Evolutionary conservation across 2,888 invertebrate species (phyloP), one percentile per base, ranked within the genome.

Genomic region (Catocala fraxini): DNA sequence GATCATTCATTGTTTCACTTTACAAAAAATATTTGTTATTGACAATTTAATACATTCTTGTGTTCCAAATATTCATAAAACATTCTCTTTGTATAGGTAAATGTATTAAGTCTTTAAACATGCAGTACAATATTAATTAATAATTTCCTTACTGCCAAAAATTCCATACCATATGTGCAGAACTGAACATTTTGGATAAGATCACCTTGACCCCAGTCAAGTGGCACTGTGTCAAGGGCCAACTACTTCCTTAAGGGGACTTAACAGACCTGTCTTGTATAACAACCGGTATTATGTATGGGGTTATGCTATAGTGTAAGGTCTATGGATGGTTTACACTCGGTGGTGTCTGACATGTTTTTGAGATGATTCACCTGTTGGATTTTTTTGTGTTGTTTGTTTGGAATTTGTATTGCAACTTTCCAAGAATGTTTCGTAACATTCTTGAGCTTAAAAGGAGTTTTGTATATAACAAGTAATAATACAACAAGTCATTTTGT

Each of bases 221-320:
- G 63, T 65, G 65, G 48, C 63, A 81, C 66, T 83, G 62, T 81
- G 83, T 82, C 85, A 85, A 83, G 83, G 81, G 78, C 73, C 68
- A 65, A 71, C 71, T 56, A 53, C 75, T 79, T 76, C 78, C 79
- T 68, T 68, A 77, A 75, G 68, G 65, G 66, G 70, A 68, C 56
- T 61, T 56, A 58, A 54, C 53, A 60, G 55, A 70, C 81, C 63
- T 63, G 75, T 77, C 58, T 76, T 67, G 33, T 25, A 56, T 56
- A 56, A 51, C 70, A 71, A 73, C 66, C n/a, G 25, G 67, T 65
- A 13, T 61, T 25, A 53, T 41, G 45, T 63, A 51, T 45, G 51
- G 59, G 54, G 15, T 52, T 63, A 63, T 67, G 41, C 71, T 65
- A 60, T 63, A 12, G 45, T 25, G 42, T 46, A 56, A 35, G 46